Evolutionary conservation across 1,140 invertebrate genomes (phyloP).

Genomic region (Pectinophora gossypiella): DNA sequence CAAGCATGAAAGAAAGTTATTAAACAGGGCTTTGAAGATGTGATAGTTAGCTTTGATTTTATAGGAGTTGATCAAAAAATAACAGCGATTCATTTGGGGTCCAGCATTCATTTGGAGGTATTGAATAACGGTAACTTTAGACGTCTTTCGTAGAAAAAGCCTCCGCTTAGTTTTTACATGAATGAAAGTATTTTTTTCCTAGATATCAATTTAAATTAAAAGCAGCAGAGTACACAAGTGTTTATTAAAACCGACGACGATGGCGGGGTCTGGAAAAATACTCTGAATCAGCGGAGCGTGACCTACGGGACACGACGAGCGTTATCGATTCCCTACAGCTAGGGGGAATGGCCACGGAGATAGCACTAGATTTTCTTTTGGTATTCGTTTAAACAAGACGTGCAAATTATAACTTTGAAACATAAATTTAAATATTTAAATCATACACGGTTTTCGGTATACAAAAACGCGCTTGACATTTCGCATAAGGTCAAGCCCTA

Average conservation of each 20-base stretch:
- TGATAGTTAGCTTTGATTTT: slow-evolving; percentile 22
- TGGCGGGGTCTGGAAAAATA: slow-evolving; percentile 3
- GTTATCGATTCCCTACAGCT: slow-evolving; percentile 38
- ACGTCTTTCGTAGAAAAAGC: no score
- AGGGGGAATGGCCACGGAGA: slow-evolving; percentile 16
- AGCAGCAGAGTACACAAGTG: neutral
- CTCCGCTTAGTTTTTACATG: no score
- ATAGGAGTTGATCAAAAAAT: neutral
- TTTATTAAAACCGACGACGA: neutral
- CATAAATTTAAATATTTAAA: no score
- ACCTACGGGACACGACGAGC: slow-evolving; percentile 40
- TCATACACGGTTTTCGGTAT: no score
- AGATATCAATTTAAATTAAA: no score
- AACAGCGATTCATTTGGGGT: no score
- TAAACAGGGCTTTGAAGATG: slow-evolving; percentile 34
- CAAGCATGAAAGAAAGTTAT: slow-evolving; percentile 33
- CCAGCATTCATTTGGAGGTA: no score
- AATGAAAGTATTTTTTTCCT: no score
- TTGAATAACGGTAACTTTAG: no score
- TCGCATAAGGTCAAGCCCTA: neutral
- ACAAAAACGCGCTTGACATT: neutral
- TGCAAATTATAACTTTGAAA: no score
- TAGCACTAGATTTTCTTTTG: no score
- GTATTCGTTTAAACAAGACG: no score
- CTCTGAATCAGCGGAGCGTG: slow-evolving; percentile 24